phyloP scores from a whole-genome alignment of 2,797 vertebrate species.

The Dipus sagitta region DNA sequence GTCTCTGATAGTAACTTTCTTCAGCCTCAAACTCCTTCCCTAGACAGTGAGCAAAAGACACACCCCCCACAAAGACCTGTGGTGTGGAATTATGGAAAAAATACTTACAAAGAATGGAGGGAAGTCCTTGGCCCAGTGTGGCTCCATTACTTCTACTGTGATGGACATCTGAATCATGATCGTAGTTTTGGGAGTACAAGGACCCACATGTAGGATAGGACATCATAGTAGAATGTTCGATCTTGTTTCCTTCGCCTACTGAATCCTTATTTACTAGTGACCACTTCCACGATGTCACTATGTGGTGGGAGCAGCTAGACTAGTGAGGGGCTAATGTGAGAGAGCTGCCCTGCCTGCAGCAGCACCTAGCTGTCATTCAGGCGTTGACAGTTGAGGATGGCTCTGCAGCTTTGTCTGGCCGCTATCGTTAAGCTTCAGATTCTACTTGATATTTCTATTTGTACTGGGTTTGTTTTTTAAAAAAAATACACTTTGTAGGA shows the following conservation, averaged over 20 bases:
- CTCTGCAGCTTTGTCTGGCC: background rate
- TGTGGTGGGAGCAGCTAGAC: background rate
- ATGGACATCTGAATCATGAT: background rate
- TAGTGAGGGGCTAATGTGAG: fast-evolving
- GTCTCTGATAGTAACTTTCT: too few species aligned
- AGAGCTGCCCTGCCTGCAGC: background rate
- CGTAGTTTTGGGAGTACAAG: background rate
- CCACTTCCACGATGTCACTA: background rate
- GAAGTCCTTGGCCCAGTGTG: background rate
- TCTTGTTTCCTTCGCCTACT: background rate
- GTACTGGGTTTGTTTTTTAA: background rate
- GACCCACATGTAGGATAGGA: background rate
- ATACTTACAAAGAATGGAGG: background rate
- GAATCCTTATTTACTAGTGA: background rate
- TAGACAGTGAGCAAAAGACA: background rate
- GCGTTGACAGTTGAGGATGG: background rate
- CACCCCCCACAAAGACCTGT: too few species aligned
- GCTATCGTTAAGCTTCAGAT: background rate
- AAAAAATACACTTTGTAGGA: background rate
- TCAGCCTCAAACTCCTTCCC: background rate
- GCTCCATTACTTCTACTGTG: background rate
- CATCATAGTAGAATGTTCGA: background rate
- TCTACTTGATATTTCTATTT: background rate
- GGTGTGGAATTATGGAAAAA: background rate
- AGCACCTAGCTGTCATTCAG: background rate